phyloP scores from a whole-genome alignment of 2,113 vertebrate species.

The Lepidiolamprologus cunningtoni region DNA sequence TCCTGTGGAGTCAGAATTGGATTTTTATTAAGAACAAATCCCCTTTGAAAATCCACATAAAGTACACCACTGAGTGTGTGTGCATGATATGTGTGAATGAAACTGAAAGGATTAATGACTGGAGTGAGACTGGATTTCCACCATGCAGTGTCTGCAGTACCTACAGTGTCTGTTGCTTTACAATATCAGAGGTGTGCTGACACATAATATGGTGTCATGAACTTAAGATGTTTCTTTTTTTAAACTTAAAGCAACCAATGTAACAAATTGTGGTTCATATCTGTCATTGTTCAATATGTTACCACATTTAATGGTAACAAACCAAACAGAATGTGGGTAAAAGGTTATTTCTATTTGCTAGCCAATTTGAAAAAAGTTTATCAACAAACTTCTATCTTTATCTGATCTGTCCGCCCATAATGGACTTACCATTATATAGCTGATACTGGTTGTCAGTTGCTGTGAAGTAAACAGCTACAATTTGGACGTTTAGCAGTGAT shows the following conservation, averaged over 20 bases:
- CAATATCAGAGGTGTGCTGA: not conserved
- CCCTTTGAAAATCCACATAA: conserved; percentile 20
- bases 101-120: conserved; percentile 11
- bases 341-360: not conserved
- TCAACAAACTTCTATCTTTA: not conserved
- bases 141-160: not conserved
- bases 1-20: conserved; percentile 34
- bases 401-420: not conserved
- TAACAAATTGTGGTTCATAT: not conserved
- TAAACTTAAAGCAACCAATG: not conserved
- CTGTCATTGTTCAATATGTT: not conserved
- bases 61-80: not conserved
- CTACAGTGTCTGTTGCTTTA: not conserved
- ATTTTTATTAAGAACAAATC: conserved; percentile 47
- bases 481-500: not conserved
- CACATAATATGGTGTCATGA: not conserved
- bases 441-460: not conserved
- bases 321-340: not conserved
- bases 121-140: not conserved
- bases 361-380: not conserved
- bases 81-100: not conserved
- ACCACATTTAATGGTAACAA: not conserved
- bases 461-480: not conserved
- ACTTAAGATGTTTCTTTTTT: not conserved
- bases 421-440: not conserved